Conservation (phyloP, 2,888 invertebrate species). For the Apamea crenata region DNA sequence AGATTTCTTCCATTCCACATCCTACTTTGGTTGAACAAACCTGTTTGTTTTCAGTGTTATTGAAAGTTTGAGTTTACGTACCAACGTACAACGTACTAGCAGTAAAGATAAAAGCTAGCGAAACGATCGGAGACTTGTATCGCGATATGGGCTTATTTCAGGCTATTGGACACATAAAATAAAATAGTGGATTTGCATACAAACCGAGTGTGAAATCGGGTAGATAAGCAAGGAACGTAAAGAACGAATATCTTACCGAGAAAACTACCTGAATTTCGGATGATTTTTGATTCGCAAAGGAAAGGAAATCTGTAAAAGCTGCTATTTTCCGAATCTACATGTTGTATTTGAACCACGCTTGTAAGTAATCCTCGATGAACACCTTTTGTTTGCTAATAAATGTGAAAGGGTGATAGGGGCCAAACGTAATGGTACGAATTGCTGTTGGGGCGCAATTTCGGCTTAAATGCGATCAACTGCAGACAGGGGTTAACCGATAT, state of each 20-base stretch:
- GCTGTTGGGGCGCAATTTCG: slow-evolving; percentile 1
- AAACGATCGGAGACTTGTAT: slow-evolving; percentile 28
- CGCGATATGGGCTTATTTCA: slow-evolving; percentile 40
- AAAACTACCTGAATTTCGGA: slow-evolving; percentile 7
- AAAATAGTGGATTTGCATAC: slow-evolving; percentile 51
- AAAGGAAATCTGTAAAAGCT: neutral
- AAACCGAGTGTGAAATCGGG: slow-evolving; percentile 52
- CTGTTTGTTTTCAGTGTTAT: slow-evolving; percentile 50
- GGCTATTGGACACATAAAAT: slow-evolving; percentile 52
- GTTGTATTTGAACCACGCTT: slow-evolving; percentile 45
- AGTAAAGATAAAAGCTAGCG: slow-evolving; percentile 42
- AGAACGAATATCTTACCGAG: slow-evolving; percentile 11
- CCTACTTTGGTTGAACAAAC: slow-evolving; percentile 28
- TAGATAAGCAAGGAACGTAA: slow-evolving; percentile 37
- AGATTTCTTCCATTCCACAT: slow-evolving; percentile 30
- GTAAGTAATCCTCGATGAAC: slow-evolving; percentile 29
- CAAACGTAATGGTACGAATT: neutral
- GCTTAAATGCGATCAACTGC: slow-evolving; percentile 32
- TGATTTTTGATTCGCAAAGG: slow-evolving; percentile 8
- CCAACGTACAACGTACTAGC: slow-evolving; percentile 16
- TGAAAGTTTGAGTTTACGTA: slow-evolving; percentile 23
- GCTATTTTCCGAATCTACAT: slow-evolving; percentile 26
- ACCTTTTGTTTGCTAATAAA: slow-evolving; percentile 24
- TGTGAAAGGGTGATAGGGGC: slow-evolving; percentile 26
- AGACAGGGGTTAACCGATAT: slow-evolving; percentile 19